Evolutionary conservation across 2,113 vertebrate species (phyloP).

Genomic region (Xenus cinereus): DNA sequence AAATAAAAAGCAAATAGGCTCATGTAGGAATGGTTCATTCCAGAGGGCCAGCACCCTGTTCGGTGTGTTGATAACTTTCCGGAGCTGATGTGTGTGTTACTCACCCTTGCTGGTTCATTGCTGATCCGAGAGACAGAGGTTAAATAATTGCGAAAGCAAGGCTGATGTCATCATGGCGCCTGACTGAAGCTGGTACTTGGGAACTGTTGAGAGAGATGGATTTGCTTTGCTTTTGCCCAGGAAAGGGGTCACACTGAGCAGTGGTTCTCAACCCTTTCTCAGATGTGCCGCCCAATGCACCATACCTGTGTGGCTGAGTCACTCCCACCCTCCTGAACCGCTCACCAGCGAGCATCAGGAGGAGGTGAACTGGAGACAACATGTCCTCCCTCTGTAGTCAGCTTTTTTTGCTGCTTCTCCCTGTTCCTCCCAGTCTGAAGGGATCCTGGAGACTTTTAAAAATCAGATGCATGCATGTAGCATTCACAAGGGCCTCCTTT

Average conservation of each 20-base stretch:
- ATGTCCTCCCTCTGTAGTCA: background rate
- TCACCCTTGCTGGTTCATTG: constrained; percentile 45
- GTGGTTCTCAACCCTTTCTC: background rate
- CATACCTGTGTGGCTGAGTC: background rate
- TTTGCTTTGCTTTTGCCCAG: background rate
- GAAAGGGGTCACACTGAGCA: background rate
- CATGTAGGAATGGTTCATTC: background rate
- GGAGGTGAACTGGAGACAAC: background rate
- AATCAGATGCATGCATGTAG: background rate
- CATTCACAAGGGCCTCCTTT: background rate
- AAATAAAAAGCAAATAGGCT: background rate
- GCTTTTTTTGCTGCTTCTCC: background rate
- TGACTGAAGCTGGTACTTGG: background rate
- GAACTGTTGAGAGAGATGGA: background rate
- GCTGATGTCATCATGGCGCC: constrained; percentile 48
- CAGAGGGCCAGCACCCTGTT: background rate
- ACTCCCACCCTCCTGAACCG: background rate
- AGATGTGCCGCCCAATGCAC: background rate
- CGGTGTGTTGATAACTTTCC: background rate
- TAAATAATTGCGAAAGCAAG: constrained; percentile 40
- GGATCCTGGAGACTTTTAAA: background rate
- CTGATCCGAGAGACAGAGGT: constrained; percentile 50
- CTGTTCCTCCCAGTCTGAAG: background rate
- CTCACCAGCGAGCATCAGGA: fast-evolving
- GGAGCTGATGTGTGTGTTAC: constrained; percentile 21